These are phyloP conservation scores for Trichosurus vulpecula DNA, from an alignment of 2,797 vertebrate genomes.

Conservation along the genomic window DNA sequence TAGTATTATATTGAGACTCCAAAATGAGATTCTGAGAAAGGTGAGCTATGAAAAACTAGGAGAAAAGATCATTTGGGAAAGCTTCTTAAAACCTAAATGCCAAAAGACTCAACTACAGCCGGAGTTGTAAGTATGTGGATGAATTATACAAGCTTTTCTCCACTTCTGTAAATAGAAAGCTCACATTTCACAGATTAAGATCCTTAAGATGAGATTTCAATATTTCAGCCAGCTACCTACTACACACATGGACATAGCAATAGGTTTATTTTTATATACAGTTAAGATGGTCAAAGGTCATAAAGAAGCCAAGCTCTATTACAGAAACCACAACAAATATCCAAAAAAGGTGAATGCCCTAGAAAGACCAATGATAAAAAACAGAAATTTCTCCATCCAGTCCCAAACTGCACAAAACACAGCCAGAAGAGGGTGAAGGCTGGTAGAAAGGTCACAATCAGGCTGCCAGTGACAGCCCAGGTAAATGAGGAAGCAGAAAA, in stretches of 20 bases:
- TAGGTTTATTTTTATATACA: neutral
- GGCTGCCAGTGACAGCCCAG: neutral
- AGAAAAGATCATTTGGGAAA: slow-evolving; percentile 44
- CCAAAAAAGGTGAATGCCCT: neutral
- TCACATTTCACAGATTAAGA: neutral
- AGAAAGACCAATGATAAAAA: neutral
- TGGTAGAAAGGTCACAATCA: neutral
- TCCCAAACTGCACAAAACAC: neutral
- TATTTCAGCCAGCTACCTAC: neutral
- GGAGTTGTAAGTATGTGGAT: neutral
- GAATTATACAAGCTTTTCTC: slow-evolving; percentile 24
- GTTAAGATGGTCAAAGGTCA: neutral
- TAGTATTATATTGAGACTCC: neutral
- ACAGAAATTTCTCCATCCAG: neutral
- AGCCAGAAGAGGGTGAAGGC: neutral
- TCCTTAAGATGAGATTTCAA: neutral
- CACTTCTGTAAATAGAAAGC: neutral
- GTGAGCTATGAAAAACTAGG: neutral
- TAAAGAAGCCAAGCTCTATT: neutral
- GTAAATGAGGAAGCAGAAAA: neutral
- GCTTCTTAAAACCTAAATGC: slow-evolving; percentile 35
- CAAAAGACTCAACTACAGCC: neutral
- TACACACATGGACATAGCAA: neutral
- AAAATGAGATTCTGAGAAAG: slow-evolving; percentile 7
- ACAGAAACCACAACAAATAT: neutral